phyloP scores from a whole-genome alignment of 2,797 vertebrate species.

The Molossus alvarezi region DNA sequence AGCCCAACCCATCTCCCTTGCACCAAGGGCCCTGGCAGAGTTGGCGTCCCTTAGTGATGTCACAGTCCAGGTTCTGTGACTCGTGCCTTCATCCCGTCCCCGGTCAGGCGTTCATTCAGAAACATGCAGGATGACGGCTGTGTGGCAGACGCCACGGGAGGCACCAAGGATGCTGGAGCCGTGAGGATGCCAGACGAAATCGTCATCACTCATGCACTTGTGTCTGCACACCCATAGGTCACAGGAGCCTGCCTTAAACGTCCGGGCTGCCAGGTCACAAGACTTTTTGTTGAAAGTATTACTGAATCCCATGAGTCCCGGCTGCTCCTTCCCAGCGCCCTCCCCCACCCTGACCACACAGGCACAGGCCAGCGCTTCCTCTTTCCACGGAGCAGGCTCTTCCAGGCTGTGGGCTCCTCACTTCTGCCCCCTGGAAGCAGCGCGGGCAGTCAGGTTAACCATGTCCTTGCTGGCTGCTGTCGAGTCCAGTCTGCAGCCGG shows the following conservation, averaged over 20 bases:
- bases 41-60: neutral
- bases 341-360: conserved; percentile 53
- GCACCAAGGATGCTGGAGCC: neutral
- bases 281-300: neutral
- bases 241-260: accelerated
- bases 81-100: neutral
- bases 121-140: accelerated
- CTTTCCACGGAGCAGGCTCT: conserved; percentile 68
- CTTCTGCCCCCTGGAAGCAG: conserved; percentile 70
- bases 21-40: accelerated
- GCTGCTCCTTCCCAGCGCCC: neutral
- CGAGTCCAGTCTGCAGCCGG: accelerated
- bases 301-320: neutral
- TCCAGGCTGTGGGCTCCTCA: conserved; percentile 63
- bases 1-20: neutral
- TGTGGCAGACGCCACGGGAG: neutral
- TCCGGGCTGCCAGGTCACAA: accelerated
- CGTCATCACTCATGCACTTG: too few species aligned
- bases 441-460: conserved; percentile 14
- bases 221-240: neutral
- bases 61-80: neutral
- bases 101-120: neutral
- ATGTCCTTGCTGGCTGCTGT: accelerated
- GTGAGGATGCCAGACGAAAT: accelerated
- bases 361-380: conserved; percentile 71